phyloP scores from a whole-genome alignment of 1,140 invertebrate genomes.

The Nomia melanderi region DNA sequence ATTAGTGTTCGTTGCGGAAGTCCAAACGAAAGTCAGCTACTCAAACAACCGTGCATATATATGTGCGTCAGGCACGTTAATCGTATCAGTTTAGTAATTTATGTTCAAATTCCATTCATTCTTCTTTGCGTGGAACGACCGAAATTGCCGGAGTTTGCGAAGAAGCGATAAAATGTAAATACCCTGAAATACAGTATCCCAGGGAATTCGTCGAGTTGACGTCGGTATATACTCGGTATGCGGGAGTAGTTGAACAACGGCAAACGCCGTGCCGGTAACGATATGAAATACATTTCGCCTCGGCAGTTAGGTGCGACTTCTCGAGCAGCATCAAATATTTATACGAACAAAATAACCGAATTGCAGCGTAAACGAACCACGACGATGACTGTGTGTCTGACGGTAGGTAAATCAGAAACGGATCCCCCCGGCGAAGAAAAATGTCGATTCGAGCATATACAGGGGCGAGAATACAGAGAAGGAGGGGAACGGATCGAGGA shows the following conservation, averaged over 20 bases:
- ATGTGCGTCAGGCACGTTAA: slow-evolving; percentile 26
- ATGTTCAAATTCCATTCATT: slow-evolving; percentile 35
- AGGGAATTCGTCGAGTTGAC: slow-evolving; percentile 63
- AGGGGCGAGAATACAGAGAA: slow-evolving; percentile 53
- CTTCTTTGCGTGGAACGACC: slow-evolving; percentile 30
- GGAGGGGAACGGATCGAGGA: slow-evolving; percentile 5
- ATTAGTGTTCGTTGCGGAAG: too few species aligned
- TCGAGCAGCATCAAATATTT: slow-evolving; percentile 69
- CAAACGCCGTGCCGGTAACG: slow-evolving; percentile 40
- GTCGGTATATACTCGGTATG: slow-evolving; percentile 9
- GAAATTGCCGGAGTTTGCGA: slow-evolving; percentile 59
- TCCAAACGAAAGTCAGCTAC: not conserved
- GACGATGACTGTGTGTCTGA: slow-evolving; percentile 34
- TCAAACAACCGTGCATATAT: not conserved
- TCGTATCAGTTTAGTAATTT: slow-evolving; percentile 52
- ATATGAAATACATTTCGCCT: slow-evolving; percentile 60
- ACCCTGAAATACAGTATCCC: slow-evolving; percentile 65
- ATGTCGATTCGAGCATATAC: slow-evolving; percentile 47
- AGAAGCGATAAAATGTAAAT: slow-evolving; percentile 70
- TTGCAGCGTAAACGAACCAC: slow-evolving; percentile 67
- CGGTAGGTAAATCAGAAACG: slow-evolving; percentile 65
- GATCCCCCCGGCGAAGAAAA: slow-evolving; percentile 52
- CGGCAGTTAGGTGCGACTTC: slow-evolving; percentile 61
- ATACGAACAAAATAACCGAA: slow-evolving; percentile 69
- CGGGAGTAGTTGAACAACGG: slow-evolving; percentile 26